A percentile compares a stretch with the other conserved stretches of the same genome.
Conservation (phyloP, 2,888 invertebrate species). For the Mechanitis messenoides region DNA sequence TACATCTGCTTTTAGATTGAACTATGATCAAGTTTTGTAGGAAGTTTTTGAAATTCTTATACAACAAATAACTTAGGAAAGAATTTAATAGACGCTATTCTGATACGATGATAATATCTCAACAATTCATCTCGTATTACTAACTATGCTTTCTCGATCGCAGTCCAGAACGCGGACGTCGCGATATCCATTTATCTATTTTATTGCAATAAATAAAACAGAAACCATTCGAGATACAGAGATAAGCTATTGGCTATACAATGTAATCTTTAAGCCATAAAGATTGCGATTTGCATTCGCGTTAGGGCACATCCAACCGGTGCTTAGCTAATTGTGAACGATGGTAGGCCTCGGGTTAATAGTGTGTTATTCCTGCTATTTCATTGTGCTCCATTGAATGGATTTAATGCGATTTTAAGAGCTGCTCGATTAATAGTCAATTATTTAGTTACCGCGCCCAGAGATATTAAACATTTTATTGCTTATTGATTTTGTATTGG, state of each 20-base stretch:
- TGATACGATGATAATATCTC: slow-evolving; percentile 36
- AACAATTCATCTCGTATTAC: slow-evolving; percentile 49
- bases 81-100: too few species aligned
- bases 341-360: slow-evolving; percentile 48
- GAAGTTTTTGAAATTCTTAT: too few species aligned
- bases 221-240: slow-evolving; percentile 63
- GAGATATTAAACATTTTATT: slow-evolving; percentile 30
- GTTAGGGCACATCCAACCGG: slow-evolving; percentile 49
- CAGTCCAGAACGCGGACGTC: slow-evolving; percentile 66
- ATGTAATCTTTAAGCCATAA: slow-evolving; percentile 75
- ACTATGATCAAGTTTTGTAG: too few species aligned
- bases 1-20: too few species aligned
- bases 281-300: slow-evolving; percentile 70
- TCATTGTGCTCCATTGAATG: slow-evolving; percentile 65
- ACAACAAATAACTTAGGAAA: too few species aligned
- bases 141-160: slow-evolving; percentile 40
- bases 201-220: slow-evolving; percentile 72
- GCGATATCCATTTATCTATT: slow-evolving; percentile 65
- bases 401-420: slow-evolving; percentile 54
- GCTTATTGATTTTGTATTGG: slow-evolving; percentile 1
- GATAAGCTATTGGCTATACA: slow-evolving; percentile 68
- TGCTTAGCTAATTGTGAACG: slow-evolving; percentile 61
- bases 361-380: slow-evolving; percentile 64
- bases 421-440: slow-evolving; percentile 62
- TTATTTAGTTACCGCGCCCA: slow-evolving; percentile 50